phyloP scores from a whole-genome alignment of 2,113 vertebrate genomes.

The Neodon shergylaensis region DNA sequence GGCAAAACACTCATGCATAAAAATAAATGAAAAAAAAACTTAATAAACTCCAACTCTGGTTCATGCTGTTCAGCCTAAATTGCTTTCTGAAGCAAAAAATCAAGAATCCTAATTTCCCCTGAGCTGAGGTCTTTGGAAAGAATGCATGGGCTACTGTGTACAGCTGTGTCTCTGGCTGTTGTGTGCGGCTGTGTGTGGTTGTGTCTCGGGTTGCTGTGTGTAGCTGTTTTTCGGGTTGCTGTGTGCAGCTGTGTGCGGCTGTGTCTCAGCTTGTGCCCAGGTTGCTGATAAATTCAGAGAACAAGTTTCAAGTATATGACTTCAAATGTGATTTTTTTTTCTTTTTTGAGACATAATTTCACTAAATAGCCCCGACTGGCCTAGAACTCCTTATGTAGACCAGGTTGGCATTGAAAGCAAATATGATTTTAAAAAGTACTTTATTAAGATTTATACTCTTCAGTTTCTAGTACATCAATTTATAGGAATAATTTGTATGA shows the following conservation, averaged over 20 bases:
- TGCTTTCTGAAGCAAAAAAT: not conserved
- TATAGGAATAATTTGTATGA: not conserved
- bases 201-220: no score
- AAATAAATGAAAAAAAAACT: not conserved
- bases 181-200: no score
- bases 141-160: not conserved
- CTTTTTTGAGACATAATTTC: not conserved
- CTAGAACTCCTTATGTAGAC: not conserved
- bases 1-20: not conserved
- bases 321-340: not conserved
- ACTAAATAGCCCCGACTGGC: not conserved
- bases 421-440: not conserved
- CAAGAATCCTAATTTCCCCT: not conserved
- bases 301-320: not conserved
- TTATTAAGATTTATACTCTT: constrained; percentile 23
- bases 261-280: not conserved
- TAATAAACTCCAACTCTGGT: not conserved
- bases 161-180: not conserved
- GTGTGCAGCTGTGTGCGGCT: no score
- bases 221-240: no score
- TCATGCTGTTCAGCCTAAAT: not conserved
- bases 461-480: constrained; percentile 38
- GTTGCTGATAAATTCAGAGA: not conserved
- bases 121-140: not conserved
- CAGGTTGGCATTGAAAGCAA: not conserved